A percentile compares a stretch with the other conserved stretches of the same genome.
Evolutionary conservation across 2,797 vertebrate species (phyloP).

Genomic region (Pseudopleuronectes americanus): DNA sequence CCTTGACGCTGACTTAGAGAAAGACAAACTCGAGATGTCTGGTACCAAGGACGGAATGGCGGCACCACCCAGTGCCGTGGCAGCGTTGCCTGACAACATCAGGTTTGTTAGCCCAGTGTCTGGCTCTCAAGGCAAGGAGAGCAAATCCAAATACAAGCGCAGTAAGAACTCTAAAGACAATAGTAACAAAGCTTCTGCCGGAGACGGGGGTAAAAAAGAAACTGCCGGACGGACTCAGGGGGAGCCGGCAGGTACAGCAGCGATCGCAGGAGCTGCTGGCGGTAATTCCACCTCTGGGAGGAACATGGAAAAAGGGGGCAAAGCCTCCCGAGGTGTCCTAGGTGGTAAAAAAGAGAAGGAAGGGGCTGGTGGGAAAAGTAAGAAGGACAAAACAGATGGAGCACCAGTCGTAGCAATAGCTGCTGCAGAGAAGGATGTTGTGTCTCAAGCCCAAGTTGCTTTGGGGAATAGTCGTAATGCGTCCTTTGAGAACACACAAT

Average conservation of each 20-base stretch:
- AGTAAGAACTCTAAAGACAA: conserved; percentile 99
- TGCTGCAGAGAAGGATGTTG: conserved; percentile 89
- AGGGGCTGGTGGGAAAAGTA: conserved; percentile 91
- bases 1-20: conserved; percentile 99
- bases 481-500: conserved; percentile 90
- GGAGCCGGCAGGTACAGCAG: conserved; percentile 86
- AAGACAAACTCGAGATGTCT: conserved; percentile 99
- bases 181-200: conserved; percentile 89
- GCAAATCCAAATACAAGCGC: conserved; percentile 99
- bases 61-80: conserved; percentile 92
- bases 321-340: conserved; percentile 90
- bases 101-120: conserved; percentile 98
- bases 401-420: conserved; percentile 82
- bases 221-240: conserved; percentile 89
- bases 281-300: conserved; percentile 85
- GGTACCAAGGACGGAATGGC: conserved; percentile 96
- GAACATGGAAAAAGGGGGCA: conserved; percentile 92
- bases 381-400: conserved; percentile 96
- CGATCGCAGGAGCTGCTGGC: conserved; percentile 78
- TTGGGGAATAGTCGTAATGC: conserved; percentile 89
- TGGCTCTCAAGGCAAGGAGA: conserved; percentile 97
- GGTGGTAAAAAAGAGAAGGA: conserved; percentile 97
- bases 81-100: conserved; percentile 97
- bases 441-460: conserved; percentile 86
- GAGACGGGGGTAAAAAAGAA: conserved; percentile 95